Evolutionary conservation across 2,888 invertebrate species (phyloP), one percentile per base, ranked within the genome.

Genomic region (Octonoba sinensis): DNA sequence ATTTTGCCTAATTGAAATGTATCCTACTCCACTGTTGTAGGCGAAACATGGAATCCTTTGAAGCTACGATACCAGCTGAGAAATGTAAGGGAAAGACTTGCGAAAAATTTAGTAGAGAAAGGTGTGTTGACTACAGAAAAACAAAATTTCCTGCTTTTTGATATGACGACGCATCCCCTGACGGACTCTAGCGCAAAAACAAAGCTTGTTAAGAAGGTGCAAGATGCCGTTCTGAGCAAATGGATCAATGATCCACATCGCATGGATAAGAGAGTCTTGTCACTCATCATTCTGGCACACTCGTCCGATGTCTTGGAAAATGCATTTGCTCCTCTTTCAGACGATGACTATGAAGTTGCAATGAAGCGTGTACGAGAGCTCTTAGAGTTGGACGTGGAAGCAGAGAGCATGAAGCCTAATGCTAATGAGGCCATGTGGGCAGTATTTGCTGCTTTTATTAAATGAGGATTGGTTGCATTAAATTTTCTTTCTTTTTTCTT

Each of bases 161-260:
- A 99, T 90, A 99, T 99, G 98, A 99, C 99, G 73, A 99, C 99
- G 86, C 99, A 99, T 91, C 99, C 99, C 56, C 91, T 99, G 84
- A 96, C 95, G 85, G 98, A 99, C 89, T 95, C 96, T 90, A 92
- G 94, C 86, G 93, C 96, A 73, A 99, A 99, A 91, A 94, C 95
- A 87, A 94, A 97, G 87, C 92, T 99, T 87, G 96, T 99, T 83
- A 98, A 97, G 91, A 96, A 96, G 93, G 97, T 99, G 75, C 99
- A 99, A 91, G 99, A 99, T 90, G 94, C 97, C 44, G 97, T 99
- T 66, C 91, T 99, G 85, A 93, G 94, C 78, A 96, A 96, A 88
- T 99, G 99, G 93, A 96, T 96, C 65, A 98, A 98, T 85, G 98
- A 99, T 90, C 94, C 97, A 15, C 97, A 97, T 86, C 93, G 98